Percentiles rank a stretch among this genome's conserved stretches.
Conservation (phyloP, 2,888 invertebrate species). For the Tipula helvola region DNA sequence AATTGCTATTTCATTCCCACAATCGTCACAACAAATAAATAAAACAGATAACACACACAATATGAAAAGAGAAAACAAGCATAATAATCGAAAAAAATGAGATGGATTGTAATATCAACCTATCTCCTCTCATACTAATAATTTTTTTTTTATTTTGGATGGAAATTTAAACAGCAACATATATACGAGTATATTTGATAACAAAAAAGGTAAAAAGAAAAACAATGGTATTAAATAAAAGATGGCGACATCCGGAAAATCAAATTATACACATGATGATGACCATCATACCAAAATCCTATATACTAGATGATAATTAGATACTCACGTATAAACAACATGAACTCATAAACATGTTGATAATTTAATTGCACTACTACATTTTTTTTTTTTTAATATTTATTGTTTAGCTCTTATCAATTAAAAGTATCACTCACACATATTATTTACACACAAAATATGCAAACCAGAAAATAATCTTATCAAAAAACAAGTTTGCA, state of each 20-base stretch:
- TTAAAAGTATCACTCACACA: background rate
- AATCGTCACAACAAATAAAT: constrained; percentile 8
- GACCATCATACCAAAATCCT: background rate
- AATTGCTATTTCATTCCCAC: constrained; percentile 6
- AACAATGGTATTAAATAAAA: background rate
- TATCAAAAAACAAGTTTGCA: background rate
- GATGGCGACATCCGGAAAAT: constrained; percentile 8
- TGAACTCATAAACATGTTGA: constrained; percentile 9
- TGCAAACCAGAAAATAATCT: background rate
- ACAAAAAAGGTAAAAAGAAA: background rate
- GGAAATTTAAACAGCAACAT: background rate
- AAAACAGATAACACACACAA: background rate
- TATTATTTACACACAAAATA: background rate
- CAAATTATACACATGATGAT: background rate
- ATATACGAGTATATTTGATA: background rate
- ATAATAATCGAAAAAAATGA: background rate
- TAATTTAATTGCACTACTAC: background rate
- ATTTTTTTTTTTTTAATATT: background rate
- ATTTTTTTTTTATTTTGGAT: background rate
- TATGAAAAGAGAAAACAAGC: constrained; percentile 7
- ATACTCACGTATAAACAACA: constrained; percentile 10
- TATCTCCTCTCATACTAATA: background rate
- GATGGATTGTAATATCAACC: constrained; percentile 6
- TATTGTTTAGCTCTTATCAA: background rate
- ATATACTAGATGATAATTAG: background rate